Evolutionary conservation across 2,888 invertebrate genomes (phyloP), one percentile per base, ranked within the genome.

Genomic region (Melinaea menophilus): DNA sequence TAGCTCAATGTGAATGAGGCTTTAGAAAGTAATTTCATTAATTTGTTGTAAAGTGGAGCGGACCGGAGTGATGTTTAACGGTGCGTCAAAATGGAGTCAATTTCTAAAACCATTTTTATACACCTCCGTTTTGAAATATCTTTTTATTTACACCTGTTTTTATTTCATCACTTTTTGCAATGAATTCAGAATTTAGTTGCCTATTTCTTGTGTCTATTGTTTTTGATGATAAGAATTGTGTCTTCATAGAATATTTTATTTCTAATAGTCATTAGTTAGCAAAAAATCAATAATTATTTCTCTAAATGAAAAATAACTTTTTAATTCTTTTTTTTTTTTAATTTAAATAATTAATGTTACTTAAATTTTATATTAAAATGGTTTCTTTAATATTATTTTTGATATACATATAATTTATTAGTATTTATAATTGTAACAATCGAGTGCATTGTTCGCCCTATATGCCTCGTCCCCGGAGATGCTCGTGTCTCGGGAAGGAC

Each of bases 361-460:
- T 41, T 41, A 5, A 9, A 41, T 1, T 22, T 22, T 22, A 22
- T 1, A 22, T 22, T 22, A 22, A 22, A 22, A 22, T 22, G 22
- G 22, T 22, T 22, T 22, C 22, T 22, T 22, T 22, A 22, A 22
- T 22, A 22, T 22, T 1, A 22, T 0, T 22, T 22, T 22, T 22
- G 22, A 22, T 22, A 22, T 22, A 22, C 22, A 22, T 22, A 22
- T 22, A 22, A 1, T 22, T 22, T 22, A 22, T 22, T 22, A 5
- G 9, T 51, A 51, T 51, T 51, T 22, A 51, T 51, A 51, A 41
- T 31, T 3, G 11, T 31, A 5, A 31, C 9, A 48, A 48, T 48
- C 4, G 31, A 51, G 51, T 31, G 5, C 74, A 79, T 80, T 78
- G 79, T 77, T 63, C 68, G 66, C 80, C 78, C 74, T 79, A 80